Base-by-base conservation (phyloP, 2,888 invertebrate species). In the Monopis laevigella region DNA sequence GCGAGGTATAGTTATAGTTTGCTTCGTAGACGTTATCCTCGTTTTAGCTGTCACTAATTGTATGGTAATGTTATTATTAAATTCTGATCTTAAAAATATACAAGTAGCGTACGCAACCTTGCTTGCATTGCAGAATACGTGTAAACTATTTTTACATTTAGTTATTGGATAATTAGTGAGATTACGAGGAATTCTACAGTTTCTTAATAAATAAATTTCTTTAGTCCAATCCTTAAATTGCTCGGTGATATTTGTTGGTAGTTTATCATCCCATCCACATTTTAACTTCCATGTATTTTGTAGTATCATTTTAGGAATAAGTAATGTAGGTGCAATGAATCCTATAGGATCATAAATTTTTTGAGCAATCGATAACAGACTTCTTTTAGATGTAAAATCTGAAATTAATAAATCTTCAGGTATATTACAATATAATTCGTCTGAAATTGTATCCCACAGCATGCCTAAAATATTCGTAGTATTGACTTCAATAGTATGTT, bases 91-190 rank as follows among this genome's bases (percentile, higher is more conserved):
- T 13, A 39, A 26, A 24, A 39, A 39, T 24, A 39, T 18, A 39
- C 39, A 39, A 24, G 24, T 10, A 16, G 39, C 39, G 24, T 39
- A 39, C 10, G 39, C 21, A 12, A 39, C 12, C 39, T 39, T 21
- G 24, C 39, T 39, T 21, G 39, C 39, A 39, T 39, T 26, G 18
- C 39, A 39, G 24, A 39, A 39, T 11, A 24, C 26, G 11, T 39
- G 39, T 39, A 39, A n/a, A 24, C 24, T 24, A 7, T 17, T 21
- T 21, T 18, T 10, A 13, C 21, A 21, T 18, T 12, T 32, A 32
- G 13, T 13, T 6, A 32, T 32, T 5, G 32, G 32, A 14, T 32
- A 14, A 11, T 32, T 32, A 16, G 14, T 32, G 4, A 32, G 32
- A 13, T 16, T 32, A 14, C 32, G 13, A 14, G 12, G 32, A 14